Percentiles rank a stretch among this genome's conserved stretches.
Evolutionary conservation across 2,113 vertebrate species (phyloP).

Genomic region (Rhombomys opimus): DNA sequence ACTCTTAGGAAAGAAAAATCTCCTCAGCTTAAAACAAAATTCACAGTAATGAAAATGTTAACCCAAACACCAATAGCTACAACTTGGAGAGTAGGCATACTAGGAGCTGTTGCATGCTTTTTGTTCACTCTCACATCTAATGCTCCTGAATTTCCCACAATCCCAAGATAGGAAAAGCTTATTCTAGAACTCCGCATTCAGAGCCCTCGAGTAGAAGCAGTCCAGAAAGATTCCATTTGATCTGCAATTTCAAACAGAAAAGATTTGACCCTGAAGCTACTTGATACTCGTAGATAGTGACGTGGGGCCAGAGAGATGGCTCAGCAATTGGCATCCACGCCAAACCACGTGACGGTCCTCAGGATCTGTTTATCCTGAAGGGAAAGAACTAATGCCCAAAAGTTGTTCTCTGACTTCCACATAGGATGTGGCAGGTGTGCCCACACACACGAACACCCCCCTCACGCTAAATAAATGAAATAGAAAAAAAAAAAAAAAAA

Average conservation of each 20-base stretch:
- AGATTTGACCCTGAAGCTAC: conserved; percentile 1
- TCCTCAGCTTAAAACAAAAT: background rate
- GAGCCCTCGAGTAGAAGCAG: background rate
- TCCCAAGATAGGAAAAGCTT: background rate
- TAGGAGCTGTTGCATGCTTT: background rate
- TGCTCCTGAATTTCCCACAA: background rate
- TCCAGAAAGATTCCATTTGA: conserved; percentile 38
- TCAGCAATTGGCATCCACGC: background rate
- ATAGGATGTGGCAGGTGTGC: background rate
- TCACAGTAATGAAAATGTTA: conserved; percentile 42
- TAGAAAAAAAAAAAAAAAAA: background rate
- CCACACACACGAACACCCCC: background rate
- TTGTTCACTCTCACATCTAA: conserved; percentile 9
- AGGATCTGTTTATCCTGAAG: too few relatives aligned
- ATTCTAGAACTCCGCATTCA: background rate
- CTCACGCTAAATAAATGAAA: too few relatives aligned
- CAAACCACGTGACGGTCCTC: too few relatives aligned
- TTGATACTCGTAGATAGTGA: background rate
- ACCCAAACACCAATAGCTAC: conserved; percentile 10
- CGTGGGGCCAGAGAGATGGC: background rate
- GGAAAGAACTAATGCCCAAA: background rate
- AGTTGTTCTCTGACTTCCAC: background rate
- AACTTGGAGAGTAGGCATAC: background rate
- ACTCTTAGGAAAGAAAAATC: background rate
- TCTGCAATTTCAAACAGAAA: background rate